These are phyloP conservation scores for Drosophila subobscura DNA, from an alignment of 1,140 invertebrate species.

Conservation along the genomic window DNA sequence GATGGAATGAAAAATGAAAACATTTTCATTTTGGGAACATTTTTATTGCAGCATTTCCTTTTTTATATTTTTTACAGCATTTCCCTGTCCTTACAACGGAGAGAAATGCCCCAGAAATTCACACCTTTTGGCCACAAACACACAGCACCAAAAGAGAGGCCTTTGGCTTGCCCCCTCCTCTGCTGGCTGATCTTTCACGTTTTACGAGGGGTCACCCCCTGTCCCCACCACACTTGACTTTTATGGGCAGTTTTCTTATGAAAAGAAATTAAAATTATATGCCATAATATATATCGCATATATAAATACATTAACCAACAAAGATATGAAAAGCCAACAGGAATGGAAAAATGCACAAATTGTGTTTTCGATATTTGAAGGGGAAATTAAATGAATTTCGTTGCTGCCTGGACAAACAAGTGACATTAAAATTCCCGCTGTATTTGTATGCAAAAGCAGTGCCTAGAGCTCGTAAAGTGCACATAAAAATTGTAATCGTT, in stretches of 20 bases:
- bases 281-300: slow-evolving; percentile 41
- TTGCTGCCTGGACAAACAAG: slow-evolving; percentile 37
- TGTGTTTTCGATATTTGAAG: slow-evolving; percentile 36
- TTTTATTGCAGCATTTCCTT: slow-evolving; percentile 72
- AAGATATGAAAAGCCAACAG: slow-evolving; percentile 73
- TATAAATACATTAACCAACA: slow-evolving; percentile 68
- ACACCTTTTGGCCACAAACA: slow-evolving; percentile 79
- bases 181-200: slow-evolving; percentile 19
- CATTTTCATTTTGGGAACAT: slow-evolving; percentile 58
- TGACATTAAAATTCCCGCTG: slow-evolving; percentile 59
- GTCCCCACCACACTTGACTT: slow-evolving; percentile 49
- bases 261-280: slow-evolving; percentile 78
- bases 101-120: slow-evolving; percentile 61
- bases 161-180: slow-evolving; percentile 37
- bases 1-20: slow-evolving; percentile 51
- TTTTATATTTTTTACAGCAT: slow-evolving; percentile 43
- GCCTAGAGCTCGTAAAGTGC: slow-evolving; percentile 67
- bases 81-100: slow-evolving; percentile 49
- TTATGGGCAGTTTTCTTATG: slow-evolving; percentile 69
- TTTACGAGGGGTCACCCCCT: slow-evolving; percentile 37
- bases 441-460: slow-evolving; percentile 75
- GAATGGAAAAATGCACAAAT: slow-evolving; percentile 75
- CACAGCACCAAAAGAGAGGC: slow-evolving; percentile 2
- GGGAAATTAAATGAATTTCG: slow-evolving; percentile 21
- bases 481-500: slow-evolving; percentile 75